Conservation (phyloP, 2,888 invertebrate species). For the Bellardia pandia region DNA sequence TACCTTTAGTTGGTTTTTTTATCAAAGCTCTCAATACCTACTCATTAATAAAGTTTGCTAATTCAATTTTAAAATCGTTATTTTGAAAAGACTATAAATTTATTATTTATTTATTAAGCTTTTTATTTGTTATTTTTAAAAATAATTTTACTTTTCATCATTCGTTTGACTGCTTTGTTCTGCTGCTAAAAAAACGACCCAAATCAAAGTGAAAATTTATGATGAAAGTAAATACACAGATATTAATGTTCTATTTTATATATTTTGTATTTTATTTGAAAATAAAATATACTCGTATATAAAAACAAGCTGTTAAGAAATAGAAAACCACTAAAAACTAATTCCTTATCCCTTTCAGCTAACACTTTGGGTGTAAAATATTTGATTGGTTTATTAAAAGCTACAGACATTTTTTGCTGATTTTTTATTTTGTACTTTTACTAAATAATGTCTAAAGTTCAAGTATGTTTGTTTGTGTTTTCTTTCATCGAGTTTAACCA, state of each 20-base stretch:
- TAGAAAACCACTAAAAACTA: neutral
- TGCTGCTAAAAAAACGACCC: neutral
- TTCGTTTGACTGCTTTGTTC: neutral
- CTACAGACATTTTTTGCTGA: neutral
- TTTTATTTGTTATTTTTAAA: neutral
- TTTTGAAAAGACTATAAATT: too few relatives aligned
- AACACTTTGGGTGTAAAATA: constrained; percentile 5
- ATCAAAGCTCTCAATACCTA: too few relatives aligned
- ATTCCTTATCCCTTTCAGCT: neutral
- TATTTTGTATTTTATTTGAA: neutral
- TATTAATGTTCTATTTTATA: neutral
- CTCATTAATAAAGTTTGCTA: too few relatives aligned
- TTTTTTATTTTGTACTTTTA: neutral
- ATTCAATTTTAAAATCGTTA: too few relatives aligned
- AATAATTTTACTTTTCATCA: constrained; percentile 19
- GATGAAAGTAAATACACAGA: neutral
- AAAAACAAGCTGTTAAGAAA: neutral
- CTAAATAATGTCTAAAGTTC: neutral
- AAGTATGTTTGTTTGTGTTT: neutral
- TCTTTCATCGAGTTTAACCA: constrained; percentile 15
- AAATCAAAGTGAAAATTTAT: constrained; percentile 39
- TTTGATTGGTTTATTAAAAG: neutral
- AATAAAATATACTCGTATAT: neutral
- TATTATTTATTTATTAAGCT: neutral
- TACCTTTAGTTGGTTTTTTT: too few relatives aligned